These are phyloP conservation scores for Thecocarcelia acutangulata DNA, from an alignment of 2,888 invertebrate species.

Conservation along the genomic window DNA sequence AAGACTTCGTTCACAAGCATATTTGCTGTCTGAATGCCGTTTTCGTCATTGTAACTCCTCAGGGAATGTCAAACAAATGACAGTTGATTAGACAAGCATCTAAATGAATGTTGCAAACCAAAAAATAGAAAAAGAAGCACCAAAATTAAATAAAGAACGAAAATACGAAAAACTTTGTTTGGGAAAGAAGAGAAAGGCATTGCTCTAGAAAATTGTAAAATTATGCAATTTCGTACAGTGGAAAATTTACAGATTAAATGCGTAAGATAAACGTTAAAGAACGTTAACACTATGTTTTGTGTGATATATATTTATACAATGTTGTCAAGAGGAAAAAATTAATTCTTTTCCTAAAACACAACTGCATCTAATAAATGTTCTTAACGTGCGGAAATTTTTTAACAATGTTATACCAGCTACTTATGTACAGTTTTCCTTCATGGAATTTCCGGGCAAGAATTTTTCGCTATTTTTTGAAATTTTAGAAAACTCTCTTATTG, in stretches of 20 bases:
- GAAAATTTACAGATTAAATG: constrained; percentile 70
- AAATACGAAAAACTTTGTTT: constrained; percentile 40
- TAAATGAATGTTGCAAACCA: constrained; percentile 72
- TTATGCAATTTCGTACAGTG: constrained; percentile 76
- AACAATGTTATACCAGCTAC: too few relatives aligned
- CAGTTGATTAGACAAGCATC: constrained; percentile 81
- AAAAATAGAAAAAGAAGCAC: constrained; percentile 49
- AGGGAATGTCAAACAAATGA: constrained; percentile 81
- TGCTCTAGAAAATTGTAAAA: constrained; percentile 80
- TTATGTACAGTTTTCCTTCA: too few relatives aligned
- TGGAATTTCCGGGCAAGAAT: too few relatives aligned
- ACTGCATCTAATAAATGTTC: too few relatives aligned
- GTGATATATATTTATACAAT: not conserved
- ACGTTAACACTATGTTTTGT: constrained; percentile 19
- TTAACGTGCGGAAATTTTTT: too few relatives aligned
- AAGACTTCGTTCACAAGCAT: constrained; percentile 23
- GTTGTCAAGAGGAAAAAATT: constrained; percentile 2
- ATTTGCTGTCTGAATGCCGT: constrained; percentile 56
- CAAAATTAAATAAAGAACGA: constrained; percentile 49
- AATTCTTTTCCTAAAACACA: too few relatives aligned
- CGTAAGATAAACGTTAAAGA: constrained; percentile 57
- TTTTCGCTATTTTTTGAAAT: too few relatives aligned
- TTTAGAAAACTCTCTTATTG: too few relatives aligned
- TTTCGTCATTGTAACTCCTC: constrained; percentile 74
- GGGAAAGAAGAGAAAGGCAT: constrained; percentile 73